A percentile compares a stretch with the other conserved stretches of the same genome.
These are phyloP conservation scores for Haliclona indistincta DNA, from an alignment of 37 sponge, comb jelly and placozoan genomes.

Conservation along the genomic window DNA sequence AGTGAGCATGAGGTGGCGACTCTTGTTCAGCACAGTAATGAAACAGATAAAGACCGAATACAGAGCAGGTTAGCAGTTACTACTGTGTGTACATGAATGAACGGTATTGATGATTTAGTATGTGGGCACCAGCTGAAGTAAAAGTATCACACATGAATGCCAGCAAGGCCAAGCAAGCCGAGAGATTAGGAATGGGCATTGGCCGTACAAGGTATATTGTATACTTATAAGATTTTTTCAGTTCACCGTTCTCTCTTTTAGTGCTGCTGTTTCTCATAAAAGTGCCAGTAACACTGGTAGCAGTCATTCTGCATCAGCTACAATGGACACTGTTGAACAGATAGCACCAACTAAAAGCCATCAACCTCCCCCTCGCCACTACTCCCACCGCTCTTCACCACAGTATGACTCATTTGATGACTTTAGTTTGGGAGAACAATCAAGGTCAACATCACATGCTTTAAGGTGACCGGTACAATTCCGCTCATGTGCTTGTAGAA, in stretches of 20 bases:
- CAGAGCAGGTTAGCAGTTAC: no score
- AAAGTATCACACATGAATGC: no score
- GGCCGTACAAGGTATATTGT: conserved; percentile 37
- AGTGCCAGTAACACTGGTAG: neutral
- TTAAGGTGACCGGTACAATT: no score
- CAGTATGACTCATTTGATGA: conserved; percentile 3
- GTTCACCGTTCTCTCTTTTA: neutral
- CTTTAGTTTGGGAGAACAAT: neutral
- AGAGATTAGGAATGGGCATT: conserved; percentile 93
- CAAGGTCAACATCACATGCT: no score
- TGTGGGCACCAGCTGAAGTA: no score
- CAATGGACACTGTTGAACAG: conserved; percentile 84
- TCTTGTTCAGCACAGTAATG: no score
- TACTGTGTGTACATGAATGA: no score
- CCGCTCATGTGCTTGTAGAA: no score
- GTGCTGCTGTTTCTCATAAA: neutral
- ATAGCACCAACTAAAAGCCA: conserved; percentile 37
- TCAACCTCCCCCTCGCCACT: neutral
- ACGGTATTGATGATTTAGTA: no score
- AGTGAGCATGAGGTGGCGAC: conserved; percentile 12
- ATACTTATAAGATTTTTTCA: neutral
- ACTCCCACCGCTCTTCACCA: neutral
- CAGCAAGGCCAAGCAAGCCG: conserved; percentile 78
- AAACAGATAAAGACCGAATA: no score
- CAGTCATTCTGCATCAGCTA: conserved; percentile 83